Evolutionary conservation across 2,113 vertebrate genomes (phyloP), one percentile per base, ranked within the genome.

Genomic region (Bambusicola thoracicus): DNA sequence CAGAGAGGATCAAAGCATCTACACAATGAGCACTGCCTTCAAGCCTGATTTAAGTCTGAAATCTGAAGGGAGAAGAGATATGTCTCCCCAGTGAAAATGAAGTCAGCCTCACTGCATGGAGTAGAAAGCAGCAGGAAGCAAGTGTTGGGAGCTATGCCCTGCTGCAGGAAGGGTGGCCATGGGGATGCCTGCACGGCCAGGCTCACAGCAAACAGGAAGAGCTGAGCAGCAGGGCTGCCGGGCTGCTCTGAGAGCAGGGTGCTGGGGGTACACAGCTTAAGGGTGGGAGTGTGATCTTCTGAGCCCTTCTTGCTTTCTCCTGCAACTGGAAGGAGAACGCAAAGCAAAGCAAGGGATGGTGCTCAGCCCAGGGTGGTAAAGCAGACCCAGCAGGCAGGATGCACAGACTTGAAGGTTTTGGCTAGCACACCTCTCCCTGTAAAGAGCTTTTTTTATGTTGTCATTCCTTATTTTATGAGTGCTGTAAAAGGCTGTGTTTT

Each of bases 201-300:
- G 38, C 41, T 41, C 0, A 2, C 44, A 29, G 56, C 61, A 53
- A 82, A 32, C 53, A 85, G 75, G 43, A 85, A 77, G 41, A 93
- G 30, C 0, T 0, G 55, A 94, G 63, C 72, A 12, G 0, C 0
- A 0, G 29, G 43, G 34, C 46, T 85, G 61, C 78, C 13, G 21
- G 55, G 6, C 29, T 24, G 18, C 38, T 2, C 16, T 8, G 55
- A 5, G 24, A 62, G 13, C 53, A 27, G 43, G 49, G 38, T 27
- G 58, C 48, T 7, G 69, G 74, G 38, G 81, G 67, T 62, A 48
- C n/a, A 21, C 43, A 6, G 17, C 2, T 8, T 21, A 16, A 61
- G 14, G 46, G 5, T 24, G 5, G 7, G 36, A 3, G 0, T 53
- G 6, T 13, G n/a, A 25, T 34, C 49, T 32, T 25, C 3, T 17